phyloP scores from a whole-genome alignment of 2,797 vertebrate genomes.

The Clarias platycephalus region DNA sequence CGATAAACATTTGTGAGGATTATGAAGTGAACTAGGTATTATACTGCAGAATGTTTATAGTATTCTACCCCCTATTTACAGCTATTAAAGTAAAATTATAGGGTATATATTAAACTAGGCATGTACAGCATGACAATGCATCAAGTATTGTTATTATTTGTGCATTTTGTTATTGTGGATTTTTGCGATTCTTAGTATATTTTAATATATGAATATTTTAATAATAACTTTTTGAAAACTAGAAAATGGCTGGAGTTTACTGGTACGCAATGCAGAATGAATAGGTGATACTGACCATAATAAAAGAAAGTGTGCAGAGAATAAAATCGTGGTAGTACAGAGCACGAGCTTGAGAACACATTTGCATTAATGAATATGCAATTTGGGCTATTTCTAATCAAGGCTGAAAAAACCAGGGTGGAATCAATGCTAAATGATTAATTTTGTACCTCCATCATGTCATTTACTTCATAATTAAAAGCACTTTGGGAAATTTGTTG shows the following conservation, averaged over 20 bases:
- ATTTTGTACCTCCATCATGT: neutral
- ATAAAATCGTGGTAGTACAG: neutral
- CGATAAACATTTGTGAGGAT: constrained; percentile 6
- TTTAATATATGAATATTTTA: neutral
- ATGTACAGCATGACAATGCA: neutral
- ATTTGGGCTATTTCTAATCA: neutral
- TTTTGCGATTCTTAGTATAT: neutral
- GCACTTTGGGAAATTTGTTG: neutral
- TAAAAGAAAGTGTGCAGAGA: neutral
- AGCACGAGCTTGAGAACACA: neutral
- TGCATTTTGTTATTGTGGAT: neutral
- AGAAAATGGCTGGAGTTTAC: neutral
- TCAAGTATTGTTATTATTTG: neutral
- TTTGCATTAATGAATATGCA: neutral
- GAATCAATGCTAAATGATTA: neutral
- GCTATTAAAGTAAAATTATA: neutral
- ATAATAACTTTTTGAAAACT: neutral
- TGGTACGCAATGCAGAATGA: neutral
- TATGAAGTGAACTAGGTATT: neutral
- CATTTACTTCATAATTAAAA: neutral
- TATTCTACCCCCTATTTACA: neutral
- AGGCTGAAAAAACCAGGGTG: neutral
- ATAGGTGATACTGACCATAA: neutral
- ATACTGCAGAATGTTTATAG: neutral
- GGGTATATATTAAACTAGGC: neutral